Percentiles rank a stretch among this genome's conserved stretches.
Conservation (phyloP, 2,113 vertebrate species). For the Phyllostomus hastatus region DNA sequence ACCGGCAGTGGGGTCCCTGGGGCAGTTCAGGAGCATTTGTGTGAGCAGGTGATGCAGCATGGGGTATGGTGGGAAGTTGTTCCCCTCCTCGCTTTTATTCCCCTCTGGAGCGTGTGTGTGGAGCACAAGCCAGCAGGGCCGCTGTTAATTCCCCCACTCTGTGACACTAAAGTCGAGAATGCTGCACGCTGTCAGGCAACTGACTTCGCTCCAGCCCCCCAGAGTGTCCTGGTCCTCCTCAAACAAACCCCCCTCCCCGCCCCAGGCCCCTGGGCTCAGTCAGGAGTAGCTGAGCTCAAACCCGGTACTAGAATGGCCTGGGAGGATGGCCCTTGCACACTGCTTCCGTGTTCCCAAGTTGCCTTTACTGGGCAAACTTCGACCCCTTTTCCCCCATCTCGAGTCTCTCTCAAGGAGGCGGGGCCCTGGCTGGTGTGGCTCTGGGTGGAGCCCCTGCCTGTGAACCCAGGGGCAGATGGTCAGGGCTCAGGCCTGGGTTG, state of each 20-base stretch:
- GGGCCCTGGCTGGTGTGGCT: neutral
- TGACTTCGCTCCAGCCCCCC: neutral
- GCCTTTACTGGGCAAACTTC: accelerated
- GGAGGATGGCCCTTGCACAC: neutral
- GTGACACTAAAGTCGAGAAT: accelerated
- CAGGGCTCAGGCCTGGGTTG: neutral
- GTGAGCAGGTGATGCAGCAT: accelerated
- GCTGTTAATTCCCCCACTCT: accelerated
- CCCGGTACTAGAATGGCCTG: accelerated
- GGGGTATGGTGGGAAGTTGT: accelerated
- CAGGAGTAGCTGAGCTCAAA: neutral
- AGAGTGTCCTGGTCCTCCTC: neutral
- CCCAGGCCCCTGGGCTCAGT: neutral
- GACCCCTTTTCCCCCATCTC: neutral
- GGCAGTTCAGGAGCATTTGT: neutral
- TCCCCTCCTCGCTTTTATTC: neutral
- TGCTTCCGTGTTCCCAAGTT: too few relatives aligned
- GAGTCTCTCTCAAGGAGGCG: neutral
- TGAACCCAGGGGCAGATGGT: neutral
- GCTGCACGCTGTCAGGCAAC: accelerated
- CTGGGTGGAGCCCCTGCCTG: neutral
- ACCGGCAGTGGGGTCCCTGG: accelerated
- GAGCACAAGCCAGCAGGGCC: accelerated
- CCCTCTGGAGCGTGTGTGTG: accelerated
- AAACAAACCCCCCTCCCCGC: too few relatives aligned